Conservation (phyloP, 2,888 invertebrate species). For the Volucella inflata region DNA sequence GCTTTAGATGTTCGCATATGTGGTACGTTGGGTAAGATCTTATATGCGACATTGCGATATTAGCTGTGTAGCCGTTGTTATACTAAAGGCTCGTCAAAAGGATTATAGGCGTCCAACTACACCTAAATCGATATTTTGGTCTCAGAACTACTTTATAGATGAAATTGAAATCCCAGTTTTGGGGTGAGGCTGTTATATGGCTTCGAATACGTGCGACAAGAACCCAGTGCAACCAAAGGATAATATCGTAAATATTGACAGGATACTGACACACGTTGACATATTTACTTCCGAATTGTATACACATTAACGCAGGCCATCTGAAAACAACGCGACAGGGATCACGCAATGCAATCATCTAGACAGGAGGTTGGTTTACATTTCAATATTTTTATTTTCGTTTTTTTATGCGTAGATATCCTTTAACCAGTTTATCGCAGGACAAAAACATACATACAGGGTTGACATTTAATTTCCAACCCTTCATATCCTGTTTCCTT, state of each 20-base stretch:
- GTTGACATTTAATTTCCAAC: slow-evolving; percentile 62
- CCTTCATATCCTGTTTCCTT: slow-evolving; percentile 53
- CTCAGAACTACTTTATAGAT: no score
- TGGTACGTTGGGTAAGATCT: no score
- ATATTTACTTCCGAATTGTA: slow-evolving; percentile 43
- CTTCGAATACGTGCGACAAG: no score
- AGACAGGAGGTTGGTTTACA: slow-evolving; percentile 37
- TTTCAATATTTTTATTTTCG: slow-evolving; percentile 22
- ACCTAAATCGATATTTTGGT: no score
- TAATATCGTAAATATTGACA: slow-evolving; percentile 62
- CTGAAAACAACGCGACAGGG: slow-evolving; percentile 27
- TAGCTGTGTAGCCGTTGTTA: no score
- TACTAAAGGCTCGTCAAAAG: no score
- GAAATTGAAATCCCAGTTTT: no score
- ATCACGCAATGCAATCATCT: slow-evolving; percentile 39
- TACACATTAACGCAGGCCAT: slow-evolving; percentile 36
- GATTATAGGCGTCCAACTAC: no score
- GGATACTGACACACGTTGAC: slow-evolving; percentile 49
- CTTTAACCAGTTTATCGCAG: not conserved
- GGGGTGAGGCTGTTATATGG: no score
- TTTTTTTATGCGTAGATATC: no score
- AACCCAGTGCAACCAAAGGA: not conserved
- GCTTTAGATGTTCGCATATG: no score
- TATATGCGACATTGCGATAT: no score
- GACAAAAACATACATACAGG: slow-evolving; percentile 29